These are phyloP conservation scores for Rhimphoctona megacephalus DNA, from an alignment of 2,888 invertebrate genomes.

Conservation along the genomic window DNA sequence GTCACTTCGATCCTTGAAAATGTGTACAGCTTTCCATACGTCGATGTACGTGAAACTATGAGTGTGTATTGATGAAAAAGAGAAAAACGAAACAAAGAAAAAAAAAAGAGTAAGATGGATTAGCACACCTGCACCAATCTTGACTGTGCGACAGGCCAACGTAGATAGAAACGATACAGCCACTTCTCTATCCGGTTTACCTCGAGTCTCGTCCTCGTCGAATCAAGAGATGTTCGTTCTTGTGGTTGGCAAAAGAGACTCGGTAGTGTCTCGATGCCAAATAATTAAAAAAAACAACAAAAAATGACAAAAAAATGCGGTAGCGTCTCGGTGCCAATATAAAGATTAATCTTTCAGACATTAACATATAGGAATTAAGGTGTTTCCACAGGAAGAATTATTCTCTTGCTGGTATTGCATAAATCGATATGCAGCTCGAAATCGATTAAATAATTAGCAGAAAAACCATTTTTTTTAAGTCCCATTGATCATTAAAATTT, in stretches of 20 bases:
- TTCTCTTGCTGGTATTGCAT: background rate
- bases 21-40: constrained; percentile 10
- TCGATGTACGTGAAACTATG: constrained; percentile 16
- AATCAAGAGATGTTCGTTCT: constrained; percentile 41
- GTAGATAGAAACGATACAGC: constrained; percentile 38
- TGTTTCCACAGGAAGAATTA: background rate
- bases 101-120: constrained; percentile 33
- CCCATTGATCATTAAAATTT: background rate
- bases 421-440: too few relatives aligned
- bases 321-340: background rate
- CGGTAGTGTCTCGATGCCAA: constrained; percentile 12
- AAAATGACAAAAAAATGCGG: constrained; percentile 5
- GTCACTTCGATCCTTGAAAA: constrained; percentile 34
- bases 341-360: background rate
- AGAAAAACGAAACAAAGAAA: background rate
- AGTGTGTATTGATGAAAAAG: background rate
- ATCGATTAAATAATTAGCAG: too few relatives aligned
- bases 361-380: background rate
- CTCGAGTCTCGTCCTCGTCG: constrained; percentile 48
- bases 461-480: too few relatives aligned
- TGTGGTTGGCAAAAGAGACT: constrained; percentile 33
- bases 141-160: constrained; percentile 32
- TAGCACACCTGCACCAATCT: constrained; percentile 63
- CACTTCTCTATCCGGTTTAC: constrained; percentile 60
- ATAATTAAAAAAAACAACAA: constrained; percentile 15